Conservation (phyloP, 2,888 invertebrate species). For the Mechanitis mazaeus region DNA sequence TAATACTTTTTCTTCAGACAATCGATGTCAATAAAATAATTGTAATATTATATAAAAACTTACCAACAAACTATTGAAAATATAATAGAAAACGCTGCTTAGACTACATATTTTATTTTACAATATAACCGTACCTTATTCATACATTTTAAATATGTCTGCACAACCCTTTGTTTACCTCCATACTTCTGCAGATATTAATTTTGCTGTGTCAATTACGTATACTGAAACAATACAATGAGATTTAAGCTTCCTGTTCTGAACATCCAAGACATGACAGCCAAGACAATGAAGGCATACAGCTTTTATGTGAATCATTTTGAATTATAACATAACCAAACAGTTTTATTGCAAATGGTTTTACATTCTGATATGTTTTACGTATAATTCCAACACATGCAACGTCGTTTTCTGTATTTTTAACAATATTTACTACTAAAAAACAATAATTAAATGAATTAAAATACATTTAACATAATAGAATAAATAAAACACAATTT, state of each 20-base stretch:
- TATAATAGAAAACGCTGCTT: background rate
- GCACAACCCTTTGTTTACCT: constrained; percentile 24
- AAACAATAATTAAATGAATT: too few relatives aligned
- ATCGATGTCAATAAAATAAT: too few relatives aligned
- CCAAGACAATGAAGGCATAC: constrained; percentile 8
- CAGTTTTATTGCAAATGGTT: too few relatives aligned
- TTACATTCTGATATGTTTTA: too few relatives aligned
- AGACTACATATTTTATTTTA: constrained; percentile 7
- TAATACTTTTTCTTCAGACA: too few relatives aligned
- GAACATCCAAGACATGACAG: constrained; percentile 19
- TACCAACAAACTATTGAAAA: too few relatives aligned
- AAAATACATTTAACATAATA: constrained; percentile 7
- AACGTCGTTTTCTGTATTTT: too few relatives aligned
- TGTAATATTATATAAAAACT: too few relatives aligned
- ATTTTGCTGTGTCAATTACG: constrained; percentile 29
- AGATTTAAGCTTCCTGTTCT: constrained; percentile 19
- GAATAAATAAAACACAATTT: too few relatives aligned
- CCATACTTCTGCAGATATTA: constrained; percentile 28
- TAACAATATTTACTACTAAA: too few relatives aligned
- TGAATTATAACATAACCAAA: constrained; percentile 7
- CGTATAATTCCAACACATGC: too few relatives aligned
- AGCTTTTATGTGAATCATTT: constrained; percentile 9
- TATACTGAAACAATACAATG: constrained; percentile 29
- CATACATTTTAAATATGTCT: constrained; percentile 16
- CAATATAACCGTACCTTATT: background rate